Conservation (phyloP, 2,888 invertebrate species). For the Acrobasis repandana region DNA sequence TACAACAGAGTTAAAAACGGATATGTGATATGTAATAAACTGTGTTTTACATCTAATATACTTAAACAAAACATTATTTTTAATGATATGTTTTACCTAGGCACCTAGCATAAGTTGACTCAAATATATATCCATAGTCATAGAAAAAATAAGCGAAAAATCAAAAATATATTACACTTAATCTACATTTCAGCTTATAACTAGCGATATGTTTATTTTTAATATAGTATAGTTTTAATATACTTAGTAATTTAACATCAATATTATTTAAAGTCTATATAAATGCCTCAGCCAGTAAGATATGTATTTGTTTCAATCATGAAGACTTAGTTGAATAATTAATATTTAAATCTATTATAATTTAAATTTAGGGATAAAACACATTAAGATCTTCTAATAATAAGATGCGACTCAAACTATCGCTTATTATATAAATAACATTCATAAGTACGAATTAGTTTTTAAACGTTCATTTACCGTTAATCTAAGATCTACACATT, state of each 20-base stretch:
- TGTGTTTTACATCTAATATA: slow-evolving; percentile 35
- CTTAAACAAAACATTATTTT: slow-evolving; percentile 38
- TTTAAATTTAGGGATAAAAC: slow-evolving; percentile 63
- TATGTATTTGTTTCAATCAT: slow-evolving; percentile 77
- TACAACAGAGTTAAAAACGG: slow-evolving; percentile 39
- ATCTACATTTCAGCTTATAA: slow-evolving; percentile 33
- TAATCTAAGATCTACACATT: slow-evolving; percentile 41
- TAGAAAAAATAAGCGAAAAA: slow-evolving; percentile 48
- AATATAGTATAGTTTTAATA: slow-evolving; percentile 34
- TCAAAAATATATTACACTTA: slow-evolving; percentile 37
- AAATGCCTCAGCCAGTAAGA: slow-evolving; percentile 82
- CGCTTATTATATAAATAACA: slow-evolving; percentile 46
- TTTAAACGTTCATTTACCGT: slow-evolving; percentile 45
- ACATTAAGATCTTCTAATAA: slow-evolving; percentile 54
- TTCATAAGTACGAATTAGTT: slow-evolving; percentile 58
- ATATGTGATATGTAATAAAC: slow-evolving; percentile 42
- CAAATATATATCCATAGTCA: slow-evolving; percentile 32
- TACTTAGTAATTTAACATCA: slow-evolving; percentile 60
- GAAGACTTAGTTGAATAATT: slow-evolving; percentile 61
- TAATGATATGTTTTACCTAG: slow-evolving; percentile 68
- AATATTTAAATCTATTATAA: slow-evolving; percentile 47
- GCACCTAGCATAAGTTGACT: slow-evolving; percentile 61
- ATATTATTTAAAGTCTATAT: slow-evolving; percentile 62
- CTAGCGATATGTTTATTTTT: slow-evolving; percentile 49
- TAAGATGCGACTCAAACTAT: slow-evolving; percentile 44